Evolutionary conservation across 2,888 invertebrate species (phyloP), one percentile per base, ranked within the genome.

Genomic region (Epinotia brunnichana): DNA sequence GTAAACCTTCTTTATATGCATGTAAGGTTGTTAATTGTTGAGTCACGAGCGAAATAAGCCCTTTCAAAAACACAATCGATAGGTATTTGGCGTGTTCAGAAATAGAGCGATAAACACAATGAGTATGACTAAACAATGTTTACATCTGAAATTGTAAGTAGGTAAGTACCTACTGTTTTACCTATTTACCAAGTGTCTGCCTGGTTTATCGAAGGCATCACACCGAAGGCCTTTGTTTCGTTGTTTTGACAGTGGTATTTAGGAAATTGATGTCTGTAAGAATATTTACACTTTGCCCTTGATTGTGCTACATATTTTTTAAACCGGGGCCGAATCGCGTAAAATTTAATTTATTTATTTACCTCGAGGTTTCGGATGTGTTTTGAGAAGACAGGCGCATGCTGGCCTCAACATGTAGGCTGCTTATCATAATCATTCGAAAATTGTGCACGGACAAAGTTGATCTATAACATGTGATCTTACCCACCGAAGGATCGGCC

Each of bases 31-130:
- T 24, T 63, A 7, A 21, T 35, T 21, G 19, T 21, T 51, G 29
- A 61, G 17, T 63, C 29, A 53, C 39, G 13, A 35, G 39, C 35
- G 7, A 51, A 39, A 64, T 64, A 44, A 4, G 41, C 39, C 60
- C 24, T 15, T 41, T 19, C 13, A 19, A 9, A 60, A 5, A 44
- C 19, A 17, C 11, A 5, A 2, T 24, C 15, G 24, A 5, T 53
- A 19, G 21, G 21, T 54, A 21, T 17, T 13, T 39, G 64, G 53
- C 53, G 35, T 35, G 9, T 53, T 39, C 53, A 54, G 51, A 17
- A 41, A 60, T 60, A 21, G 44, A 54, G 10, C n/a, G 15, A 24
- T 39, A 41, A 66, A 66, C 53, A 66, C 66, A 66, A 66, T 41
- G 54, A 21, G 21, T 19, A 64, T 56, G 54, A 56, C 54, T 56